Conservation (phyloP, 2,797 vertebrate species). For the Labeo calbasu region DNA sequence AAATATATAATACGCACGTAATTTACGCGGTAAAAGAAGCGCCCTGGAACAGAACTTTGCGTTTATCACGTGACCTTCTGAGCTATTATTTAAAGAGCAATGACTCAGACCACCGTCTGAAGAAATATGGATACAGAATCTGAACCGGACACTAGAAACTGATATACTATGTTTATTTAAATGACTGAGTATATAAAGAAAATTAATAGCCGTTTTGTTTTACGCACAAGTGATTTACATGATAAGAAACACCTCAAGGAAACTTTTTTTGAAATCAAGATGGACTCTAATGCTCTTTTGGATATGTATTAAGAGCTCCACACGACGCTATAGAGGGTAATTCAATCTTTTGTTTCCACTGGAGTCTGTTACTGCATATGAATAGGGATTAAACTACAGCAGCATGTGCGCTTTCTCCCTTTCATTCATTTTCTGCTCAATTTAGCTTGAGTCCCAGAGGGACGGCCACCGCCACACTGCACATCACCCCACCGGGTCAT, state of each 20-base stretch:
- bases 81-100: constrained; percentile 25
- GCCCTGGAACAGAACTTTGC: neutral
- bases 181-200: neutral
- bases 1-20: neutral
- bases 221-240: neutral
- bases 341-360: constrained; percentile 51
- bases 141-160: neutral
- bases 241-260: neutral
- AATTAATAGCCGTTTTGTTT: neutral
- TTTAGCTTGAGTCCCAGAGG: constrained; percentile 52
- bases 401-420: constrained; percentile 48
- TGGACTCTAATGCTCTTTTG: neutral
- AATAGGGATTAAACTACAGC: constrained; percentile 53
- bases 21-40: neutral
- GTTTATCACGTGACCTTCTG: constrained; percentile 5
- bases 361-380: constrained; percentile 45
- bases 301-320: constrained; percentile 21
- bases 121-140: neutral
- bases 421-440: constrained; percentile 63
- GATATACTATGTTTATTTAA: neutral
- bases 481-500: constrained; percentile 26
- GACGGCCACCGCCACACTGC: constrained; percentile 27
- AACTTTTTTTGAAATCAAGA: constrained; percentile 1
- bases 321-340: constrained; percentile 15
- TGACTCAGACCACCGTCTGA: constrained; percentile 4